Conservation (phyloP, 1,140 invertebrate species). For the Papilio glaucus region DNA sequence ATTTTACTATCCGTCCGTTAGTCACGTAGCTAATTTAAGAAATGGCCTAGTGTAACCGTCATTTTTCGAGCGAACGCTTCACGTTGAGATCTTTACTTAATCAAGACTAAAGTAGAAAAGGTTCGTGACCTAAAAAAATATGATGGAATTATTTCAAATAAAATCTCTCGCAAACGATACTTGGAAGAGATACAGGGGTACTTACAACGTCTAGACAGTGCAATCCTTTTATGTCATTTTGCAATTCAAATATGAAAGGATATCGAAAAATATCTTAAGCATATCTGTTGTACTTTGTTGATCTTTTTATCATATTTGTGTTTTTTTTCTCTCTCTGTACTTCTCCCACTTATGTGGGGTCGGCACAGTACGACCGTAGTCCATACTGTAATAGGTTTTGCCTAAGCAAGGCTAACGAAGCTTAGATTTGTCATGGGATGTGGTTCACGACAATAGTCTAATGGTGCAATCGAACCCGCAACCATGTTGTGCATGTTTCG, state of each 20-base stretch:
- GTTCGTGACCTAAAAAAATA: neutral
- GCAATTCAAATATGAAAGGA: slow-evolving; percentile 9
- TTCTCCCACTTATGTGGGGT: too few relatives aligned
- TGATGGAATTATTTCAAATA: neutral
- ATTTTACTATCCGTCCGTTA: neutral
- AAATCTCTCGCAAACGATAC: slow-evolving; percentile 1
- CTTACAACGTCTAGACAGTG: neutral
- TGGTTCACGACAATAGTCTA: too few relatives aligned
- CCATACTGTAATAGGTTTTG: too few relatives aligned
- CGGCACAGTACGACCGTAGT: too few relatives aligned
- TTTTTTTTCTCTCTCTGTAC: too few relatives aligned
- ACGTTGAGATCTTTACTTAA: slow-evolving; percentile 12
- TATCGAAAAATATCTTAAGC: neutral
- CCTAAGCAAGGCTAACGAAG: too few relatives aligned
- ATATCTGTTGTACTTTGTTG: neutral
- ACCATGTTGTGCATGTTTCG: too few relatives aligned
- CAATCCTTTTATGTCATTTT: slow-evolving; percentile 6
- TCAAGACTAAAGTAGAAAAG: slow-evolving; percentile 26
- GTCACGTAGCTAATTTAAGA: slow-evolving; percentile 25
- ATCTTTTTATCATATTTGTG: neutral
- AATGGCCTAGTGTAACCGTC: slow-evolving; percentile 20
- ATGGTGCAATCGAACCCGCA: too few relatives aligned
- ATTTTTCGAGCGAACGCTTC: slow-evolving; percentile 21
- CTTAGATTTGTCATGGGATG: too few relatives aligned
- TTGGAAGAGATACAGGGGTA: neutral